Percentiles rank a stretch among this genome's conserved stretches.
Conservation (phyloP, 2,888 invertebrate genomes). For the Ormyrus nitidulus region DNA sequence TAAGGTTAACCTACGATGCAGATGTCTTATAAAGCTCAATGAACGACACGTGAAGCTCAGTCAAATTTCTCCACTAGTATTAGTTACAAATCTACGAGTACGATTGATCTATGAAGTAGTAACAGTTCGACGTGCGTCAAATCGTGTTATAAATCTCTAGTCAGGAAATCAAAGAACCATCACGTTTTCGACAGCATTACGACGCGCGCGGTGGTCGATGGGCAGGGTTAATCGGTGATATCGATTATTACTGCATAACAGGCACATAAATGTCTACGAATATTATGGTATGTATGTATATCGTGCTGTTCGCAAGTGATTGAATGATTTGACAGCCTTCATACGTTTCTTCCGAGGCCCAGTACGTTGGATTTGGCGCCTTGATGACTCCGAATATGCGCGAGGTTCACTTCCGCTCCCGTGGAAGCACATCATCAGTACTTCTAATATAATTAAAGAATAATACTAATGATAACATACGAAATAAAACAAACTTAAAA, state of each 20-base stretch:
- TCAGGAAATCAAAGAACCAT: too few relatives aligned
- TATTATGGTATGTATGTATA: too few relatives aligned
- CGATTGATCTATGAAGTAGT: too few relatives aligned
- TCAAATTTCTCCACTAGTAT: background rate
- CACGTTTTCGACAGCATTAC: too few relatives aligned
- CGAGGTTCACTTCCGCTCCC: conserved; percentile 70
- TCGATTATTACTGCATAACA: background rate
- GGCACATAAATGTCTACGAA: too few relatives aligned
- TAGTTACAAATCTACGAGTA: background rate
- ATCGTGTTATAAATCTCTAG: too few relatives aligned
- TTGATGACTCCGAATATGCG: conserved; percentile 70
- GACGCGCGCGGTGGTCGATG: too few relatives aligned
- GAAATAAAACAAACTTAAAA: conserved; percentile 16
- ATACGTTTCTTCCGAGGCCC: conserved; percentile 72
- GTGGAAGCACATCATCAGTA: conserved; percentile 71
- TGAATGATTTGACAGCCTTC: conserved; percentile 59
- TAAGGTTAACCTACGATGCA: too few relatives aligned
- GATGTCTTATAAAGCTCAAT: too few relatives aligned
- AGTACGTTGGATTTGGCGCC: conserved; percentile 70
- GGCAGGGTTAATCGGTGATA: background rate
- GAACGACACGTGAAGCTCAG: too few relatives aligned
- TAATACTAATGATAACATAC: conserved; percentile 62
- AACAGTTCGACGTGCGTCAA: too few relatives aligned
- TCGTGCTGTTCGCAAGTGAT: too few relatives aligned
- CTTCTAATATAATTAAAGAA: conserved; percentile 68